Evolutionary conservation across 2,113 vertebrate genomes (phyloP).

Genomic region (Clarias magur): DNA sequence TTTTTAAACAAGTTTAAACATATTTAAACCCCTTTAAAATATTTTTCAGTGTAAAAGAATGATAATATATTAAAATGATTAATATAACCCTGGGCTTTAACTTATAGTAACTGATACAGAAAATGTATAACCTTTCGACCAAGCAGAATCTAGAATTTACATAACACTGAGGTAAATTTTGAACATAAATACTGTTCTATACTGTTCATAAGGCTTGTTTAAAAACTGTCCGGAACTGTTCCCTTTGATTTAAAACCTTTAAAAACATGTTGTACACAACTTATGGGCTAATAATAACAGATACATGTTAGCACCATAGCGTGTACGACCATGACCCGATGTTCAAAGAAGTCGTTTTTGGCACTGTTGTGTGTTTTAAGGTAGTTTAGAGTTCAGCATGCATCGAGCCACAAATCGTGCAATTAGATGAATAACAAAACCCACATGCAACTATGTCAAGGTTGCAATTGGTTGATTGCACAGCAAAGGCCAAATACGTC

Average conservation of each 20-base stretch:
- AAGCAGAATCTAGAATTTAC: not conserved
- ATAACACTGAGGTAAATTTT: not conserved
- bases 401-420: slow-evolving; percentile 22
- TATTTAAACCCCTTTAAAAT: not conserved
- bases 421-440: slow-evolving; percentile 33
- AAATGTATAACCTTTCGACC: not conserved
- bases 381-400: not conserved
- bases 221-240: not conserved
- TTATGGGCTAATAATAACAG: not conserved
- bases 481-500: slow-evolving; percentile 42
- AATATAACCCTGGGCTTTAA: not conserved
- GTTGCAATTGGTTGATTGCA: slow-evolving; percentile 35
- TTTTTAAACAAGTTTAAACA: not conserved
- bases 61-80: not conserved
- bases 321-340: slow-evolving; percentile 11
- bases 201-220: not conserved
- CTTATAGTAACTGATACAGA: too few species aligned
- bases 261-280: not conserved
- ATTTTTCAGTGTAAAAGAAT: not conserved
- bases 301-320: not conserved
- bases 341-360: not conserved
- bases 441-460: slow-evolving; percentile 22
- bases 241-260: not conserved
- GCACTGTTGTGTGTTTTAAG: not conserved
- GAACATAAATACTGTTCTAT: too few species aligned